Base-by-base conservation (phyloP, 1,140 invertebrate species). In the Theocolax elegans region DNA sequence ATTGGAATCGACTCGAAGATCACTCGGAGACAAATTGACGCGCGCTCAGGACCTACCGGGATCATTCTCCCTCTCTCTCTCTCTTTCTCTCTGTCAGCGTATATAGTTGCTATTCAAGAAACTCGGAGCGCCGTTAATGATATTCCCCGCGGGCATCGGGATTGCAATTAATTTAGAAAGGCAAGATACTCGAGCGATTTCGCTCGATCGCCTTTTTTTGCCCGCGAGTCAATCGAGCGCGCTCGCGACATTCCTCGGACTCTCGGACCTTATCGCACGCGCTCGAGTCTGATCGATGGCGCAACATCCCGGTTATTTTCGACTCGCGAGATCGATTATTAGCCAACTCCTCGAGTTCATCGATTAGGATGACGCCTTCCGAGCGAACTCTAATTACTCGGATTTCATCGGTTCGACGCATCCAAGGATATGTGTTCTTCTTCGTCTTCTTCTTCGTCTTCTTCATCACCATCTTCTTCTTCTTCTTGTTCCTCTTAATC, bases 101-200 rank as follows among this genome's bases (percentile, higher is more conserved):
- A 51, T 27, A 25, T 25, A 27, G 4, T 6, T 10, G 4, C 31
- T 35, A 35, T 4, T 35, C 10, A 10, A 35, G 10, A 25, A 46
- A 29, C n/a, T 19, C 58, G 13, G 1, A 35, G 31, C 19, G 42
- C 31, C 46, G 65, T 49, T 68, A 60, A 60, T 38, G 56, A 69
- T 69, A 69, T 63, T 69, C 49, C 58, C 59, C 25, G 58, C 23
- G 49, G 58, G 48, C 67, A 67, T 67, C 40, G 54, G 65, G 51
- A 29, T 23, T 44, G 67, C 58, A 54, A 69, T 69, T 62, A 63
- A 69, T 69, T 63, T 53, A 69, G 67, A 69, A 69, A 69, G 59
- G 40, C 48, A 23, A 53, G 59, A 51, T 51, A 63, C 25, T 10
- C 60, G 46, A 40, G 21, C 46, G 49, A 66, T 54, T 54, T 66